These are phyloP conservation scores for Balaenoptera acutorostrata DNA, from an alignment of 2,113 vertebrate genomes.

Conservation along the genomic window DNA sequence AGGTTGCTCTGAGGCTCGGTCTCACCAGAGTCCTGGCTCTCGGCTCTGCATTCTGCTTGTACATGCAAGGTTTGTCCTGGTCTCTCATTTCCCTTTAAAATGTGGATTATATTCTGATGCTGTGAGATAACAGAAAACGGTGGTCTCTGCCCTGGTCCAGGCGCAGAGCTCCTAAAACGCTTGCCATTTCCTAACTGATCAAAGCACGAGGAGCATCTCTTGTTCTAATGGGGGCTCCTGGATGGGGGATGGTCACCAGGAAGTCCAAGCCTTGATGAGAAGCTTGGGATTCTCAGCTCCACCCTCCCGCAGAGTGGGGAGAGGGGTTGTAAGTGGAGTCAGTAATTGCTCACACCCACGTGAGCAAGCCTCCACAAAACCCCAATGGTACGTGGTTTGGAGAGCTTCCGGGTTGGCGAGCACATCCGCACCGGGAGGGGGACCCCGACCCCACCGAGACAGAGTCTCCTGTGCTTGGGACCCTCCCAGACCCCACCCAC, in stretches of 20 bases:
- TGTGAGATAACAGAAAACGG: not conserved
- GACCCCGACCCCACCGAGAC: not conserved
- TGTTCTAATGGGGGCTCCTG: not conserved
- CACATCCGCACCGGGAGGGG: not conserved
- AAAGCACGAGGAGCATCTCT: too few species aligned
- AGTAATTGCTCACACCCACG: accelerated
- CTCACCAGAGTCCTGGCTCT: not conserved
- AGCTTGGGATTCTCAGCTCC: not conserved
- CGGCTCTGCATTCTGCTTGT: accelerated
- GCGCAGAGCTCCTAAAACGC: not conserved
- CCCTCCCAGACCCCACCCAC: not conserved
- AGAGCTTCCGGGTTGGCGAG: not conserved
- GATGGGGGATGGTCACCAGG: not conserved
- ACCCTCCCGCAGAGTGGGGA: not conserved
- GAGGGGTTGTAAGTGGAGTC: not conserved
- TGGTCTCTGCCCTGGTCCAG: too few species aligned
- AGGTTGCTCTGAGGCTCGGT: accelerated
- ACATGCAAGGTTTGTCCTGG: accelerated
- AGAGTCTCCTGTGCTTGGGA: not conserved
- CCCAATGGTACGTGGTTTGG: not conserved
- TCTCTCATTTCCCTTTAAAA: not conserved
- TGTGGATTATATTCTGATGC: not conserved
- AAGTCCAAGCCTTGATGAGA: not conserved
- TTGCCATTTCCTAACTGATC: accelerated
- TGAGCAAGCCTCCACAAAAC: not conserved